Evolutionary conservation across 2,797 vertebrate species (phyloP), one percentile per base, ranked within the genome.

Genomic region (Serranus cabrilla): DNA sequence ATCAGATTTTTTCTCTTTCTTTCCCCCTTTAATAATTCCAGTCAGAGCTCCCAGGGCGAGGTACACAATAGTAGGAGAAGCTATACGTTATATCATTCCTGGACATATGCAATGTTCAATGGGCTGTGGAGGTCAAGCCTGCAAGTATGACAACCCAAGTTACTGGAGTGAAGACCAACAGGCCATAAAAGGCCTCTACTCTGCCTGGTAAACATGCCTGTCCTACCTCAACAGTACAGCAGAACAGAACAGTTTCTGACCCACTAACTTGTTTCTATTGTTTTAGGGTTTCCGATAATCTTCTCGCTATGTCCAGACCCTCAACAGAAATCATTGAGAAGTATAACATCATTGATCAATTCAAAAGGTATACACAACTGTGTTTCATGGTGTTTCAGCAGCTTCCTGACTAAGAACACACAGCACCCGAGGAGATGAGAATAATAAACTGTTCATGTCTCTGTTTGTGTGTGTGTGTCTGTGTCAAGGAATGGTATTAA

Each of bases 91-190:
- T 23, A 94, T 97, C 60, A 95, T 99, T 68, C 98, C 98, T 0
- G 94, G 91, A 39, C 95, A 95, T 76, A 81, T 99, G 95, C 97
- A 98, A 55, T 99, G 98, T 74, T 98, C 97, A 0, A 92, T 99
- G 59, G 96, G 97, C 0, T 99, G 98, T 43, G 97, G 98, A 7
- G 98, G 98, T 2, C 96, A 91, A 57, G 92, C 92, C 1, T 99
- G 98, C 96, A 99, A 99, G 85, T 99, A 99, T 2, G 98, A 99
- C 85, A 98, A 97, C 69, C 96, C 98, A 0, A 81, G 92, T 21
- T 94, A 94, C 71, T 99, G 98, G 98, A 96, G 94, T 3, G 95
- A 97, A 6, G 94, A 96, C 62, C 92, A 97, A 2, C 98, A 99
- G 91, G 98, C 97, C 67, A 92, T 99, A 52, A 96, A 91, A 85